A percentile compares a stretch with the other conserved stretches of the same genome.
phyloP scores from a whole-genome alignment of 2,113 vertebrate species.

The Leptodactylus fuscus region DNA sequence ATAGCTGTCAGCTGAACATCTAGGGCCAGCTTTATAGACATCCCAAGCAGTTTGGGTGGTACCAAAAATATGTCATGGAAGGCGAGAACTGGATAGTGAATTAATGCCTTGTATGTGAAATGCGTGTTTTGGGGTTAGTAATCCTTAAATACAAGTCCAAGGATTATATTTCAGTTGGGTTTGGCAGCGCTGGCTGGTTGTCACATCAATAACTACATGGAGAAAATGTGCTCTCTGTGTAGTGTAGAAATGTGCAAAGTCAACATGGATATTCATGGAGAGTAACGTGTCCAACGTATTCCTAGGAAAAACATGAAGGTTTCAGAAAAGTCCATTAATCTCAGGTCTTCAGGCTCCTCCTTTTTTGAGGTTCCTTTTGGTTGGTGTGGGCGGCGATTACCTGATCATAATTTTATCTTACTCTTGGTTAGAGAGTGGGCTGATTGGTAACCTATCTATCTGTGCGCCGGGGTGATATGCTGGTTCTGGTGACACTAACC shows the following conservation, averaged over 20 bases:
- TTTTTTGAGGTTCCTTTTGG: no score
- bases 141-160: background rate
- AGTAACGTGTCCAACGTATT: background rate
- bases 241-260: background rate
- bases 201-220: background rate
- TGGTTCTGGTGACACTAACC: no score
- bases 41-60: background rate
- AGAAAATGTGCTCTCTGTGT: constrained; percentile 11
- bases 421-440: no score
- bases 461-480: no score
- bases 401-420: no score
- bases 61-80: background rate
- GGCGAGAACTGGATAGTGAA: background rate
- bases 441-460: no score
- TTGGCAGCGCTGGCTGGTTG: background rate
- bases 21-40: background rate
- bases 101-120: background rate
- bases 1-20: background rate
- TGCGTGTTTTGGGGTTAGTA: background rate
- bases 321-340: background rate
- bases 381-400: background rate
- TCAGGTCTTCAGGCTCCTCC: background rate
- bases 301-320: background rate
- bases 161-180: constrained; percentile 21
- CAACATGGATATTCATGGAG: background rate